A percentile compares a stretch with the other conserved stretches of the same genome.
These are phyloP conservation scores for Nicator chloris DNA, from an alignment of 2,113 vertebrate species.

Conservation along the genomic window DNA sequence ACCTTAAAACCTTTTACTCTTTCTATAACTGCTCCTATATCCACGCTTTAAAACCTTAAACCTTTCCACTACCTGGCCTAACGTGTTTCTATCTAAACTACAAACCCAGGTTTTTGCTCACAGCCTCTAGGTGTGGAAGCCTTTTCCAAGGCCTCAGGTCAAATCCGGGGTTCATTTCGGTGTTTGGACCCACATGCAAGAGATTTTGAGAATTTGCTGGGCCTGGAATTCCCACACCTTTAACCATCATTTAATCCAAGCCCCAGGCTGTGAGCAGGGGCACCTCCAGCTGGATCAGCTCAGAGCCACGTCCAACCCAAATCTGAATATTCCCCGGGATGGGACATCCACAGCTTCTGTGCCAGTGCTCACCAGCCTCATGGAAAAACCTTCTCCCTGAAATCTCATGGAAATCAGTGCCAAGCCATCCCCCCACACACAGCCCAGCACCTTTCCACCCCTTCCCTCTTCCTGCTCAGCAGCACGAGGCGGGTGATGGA, in stretches of 20 bases:
- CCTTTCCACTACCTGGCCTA: background rate
- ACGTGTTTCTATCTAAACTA: background rate
- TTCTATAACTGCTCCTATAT: background rate
- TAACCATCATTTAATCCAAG: background rate
- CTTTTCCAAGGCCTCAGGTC: background rate
- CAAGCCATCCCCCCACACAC: background rate
- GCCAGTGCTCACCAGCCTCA: background rate
- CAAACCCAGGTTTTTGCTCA: background rate
- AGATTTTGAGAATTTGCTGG: background rate
- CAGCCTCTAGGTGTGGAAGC: background rate
- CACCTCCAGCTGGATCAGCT: background rate
- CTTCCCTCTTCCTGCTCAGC: background rate
- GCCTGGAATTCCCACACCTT: background rate
- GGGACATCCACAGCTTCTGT: background rate
- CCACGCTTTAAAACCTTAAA: background rate
- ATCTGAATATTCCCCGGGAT: background rate
- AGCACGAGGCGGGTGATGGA: accelerated
- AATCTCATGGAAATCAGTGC: accelerated
- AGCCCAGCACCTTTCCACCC: background rate
- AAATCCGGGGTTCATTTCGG: background rate
- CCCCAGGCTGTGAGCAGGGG: background rate
- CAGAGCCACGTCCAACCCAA: background rate
- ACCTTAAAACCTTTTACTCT: background rate
- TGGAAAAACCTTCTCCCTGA: background rate
- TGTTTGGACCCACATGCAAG: background rate